Evolutionary conservation across 2,888 invertebrate species (phyloP), one percentile per base, ranked within the genome.

Genomic region (Leptopilina drosophilae): DNA sequence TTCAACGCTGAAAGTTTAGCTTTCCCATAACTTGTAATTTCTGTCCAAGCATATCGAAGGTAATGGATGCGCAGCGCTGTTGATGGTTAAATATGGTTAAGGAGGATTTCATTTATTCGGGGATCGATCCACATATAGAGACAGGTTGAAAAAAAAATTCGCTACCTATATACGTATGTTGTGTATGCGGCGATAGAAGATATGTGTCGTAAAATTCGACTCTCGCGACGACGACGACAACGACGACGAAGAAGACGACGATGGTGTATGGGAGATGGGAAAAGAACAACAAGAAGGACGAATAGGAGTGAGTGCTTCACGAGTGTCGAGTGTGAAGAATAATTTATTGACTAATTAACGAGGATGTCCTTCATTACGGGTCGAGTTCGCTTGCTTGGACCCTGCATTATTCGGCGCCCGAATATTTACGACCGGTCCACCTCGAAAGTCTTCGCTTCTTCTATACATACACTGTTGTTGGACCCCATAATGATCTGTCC

Each of bases 271-370:
- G 69, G 8, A 67, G 9, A 20, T 42, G 78, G 59, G 64, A 78
- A 76, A 78, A 78, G 65, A 59, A 78, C 65, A 66, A 76, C 64
- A 15, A 66, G 66, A 66, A 66, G 42, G 66, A n/a, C 66, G 66
- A 66, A 42, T 46, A 76, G 73, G 73, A 73, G 73, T 82, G 83
- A 85, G 85, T 81, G 84, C 86, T 85, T 88, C 87, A 87, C 88
- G 87, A 86, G 87, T 87, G 87, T 85, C 82, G 85, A 87, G 86
- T 86, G 87, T 88, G 89, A 88, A 88, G 89, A 88, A 90, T 91
- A 91, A 91, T 91, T 91, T 91, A 91, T 91, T 87, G 91, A 88
- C 91, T 91, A 91, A 91, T 91, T 91, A 91, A 91, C 90, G 89
- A 89, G 89, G 88, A 88, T 91, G 91, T 91, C 91, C 91, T 91